phyloP scores from a whole-genome alignment of 2,888 invertebrate genomes.

The Cinara cedri region DNA sequence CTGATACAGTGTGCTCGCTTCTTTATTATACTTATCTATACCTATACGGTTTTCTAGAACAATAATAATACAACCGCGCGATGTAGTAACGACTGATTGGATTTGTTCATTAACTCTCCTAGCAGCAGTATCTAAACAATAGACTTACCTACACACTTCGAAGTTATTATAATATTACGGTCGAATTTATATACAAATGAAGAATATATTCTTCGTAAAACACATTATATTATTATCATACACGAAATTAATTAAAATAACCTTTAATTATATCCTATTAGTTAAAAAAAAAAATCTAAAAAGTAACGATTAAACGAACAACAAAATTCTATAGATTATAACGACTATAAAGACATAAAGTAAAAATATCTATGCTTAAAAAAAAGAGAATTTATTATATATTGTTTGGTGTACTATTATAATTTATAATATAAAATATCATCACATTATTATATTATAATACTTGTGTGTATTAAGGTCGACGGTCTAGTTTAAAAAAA shows the following conservation, averaged over 20 bases:
- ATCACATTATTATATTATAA: neutral
- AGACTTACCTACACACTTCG: neutral
- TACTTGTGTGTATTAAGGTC: neutral
- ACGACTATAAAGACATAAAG: neutral
- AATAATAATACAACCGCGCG: neutral
- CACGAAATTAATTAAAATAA: slow-evolving; percentile 14
- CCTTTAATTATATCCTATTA: slow-evolving; percentile 10
- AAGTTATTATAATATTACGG: neutral
- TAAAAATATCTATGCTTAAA: neutral
- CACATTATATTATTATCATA: neutral
- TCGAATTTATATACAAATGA: slow-evolving; percentile 3
- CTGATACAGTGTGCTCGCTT: too few species aligned
- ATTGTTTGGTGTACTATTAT: neutral
- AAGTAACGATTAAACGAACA: slow-evolving; percentile 27
- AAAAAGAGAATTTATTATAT: neutral
- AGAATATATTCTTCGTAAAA: slow-evolving; percentile 5
- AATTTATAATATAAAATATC: neutral
- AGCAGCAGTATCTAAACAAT: neutral
- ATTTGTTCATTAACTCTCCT: slow-evolving; percentile 22
- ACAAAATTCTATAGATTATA: slow-evolving; percentile 24
- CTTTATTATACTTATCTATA: too few species aligned
- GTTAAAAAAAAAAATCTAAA: neutral
- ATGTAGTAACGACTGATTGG: neutral
- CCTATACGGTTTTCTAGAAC: neutral
- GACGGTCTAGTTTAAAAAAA: slow-evolving; percentile 3